A percentile compares a stretch with the other conserved stretches of the same genome.
Evolutionary conservation across 2,797 vertebrate genomes (phyloP).

Genomic region (Hafferia zeledoni): DNA sequence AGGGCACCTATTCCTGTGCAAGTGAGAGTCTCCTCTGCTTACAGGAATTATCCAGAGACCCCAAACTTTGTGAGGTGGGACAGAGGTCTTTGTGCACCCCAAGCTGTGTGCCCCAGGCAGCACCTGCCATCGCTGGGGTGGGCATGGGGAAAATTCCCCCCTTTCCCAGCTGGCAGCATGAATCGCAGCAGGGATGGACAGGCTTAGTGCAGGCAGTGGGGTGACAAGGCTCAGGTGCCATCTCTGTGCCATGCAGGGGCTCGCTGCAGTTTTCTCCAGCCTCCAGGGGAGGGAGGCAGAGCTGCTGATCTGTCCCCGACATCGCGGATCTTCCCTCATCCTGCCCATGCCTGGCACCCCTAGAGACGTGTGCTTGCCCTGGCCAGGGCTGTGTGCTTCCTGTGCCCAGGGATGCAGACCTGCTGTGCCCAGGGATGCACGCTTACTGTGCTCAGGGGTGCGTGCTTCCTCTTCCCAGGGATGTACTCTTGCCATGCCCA

Average conservation of each 20-base stretch:
- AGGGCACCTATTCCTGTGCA: neutral
- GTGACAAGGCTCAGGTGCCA: neutral
- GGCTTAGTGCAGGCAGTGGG: neutral
- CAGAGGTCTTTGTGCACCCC: neutral
- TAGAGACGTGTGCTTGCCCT: too few relatives aligned
- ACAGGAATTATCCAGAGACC: neutral
- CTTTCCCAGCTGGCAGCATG: fast-evolving
- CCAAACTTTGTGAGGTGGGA: neutral
- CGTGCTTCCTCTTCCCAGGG: neutral
- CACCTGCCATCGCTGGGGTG: fast-evolving
- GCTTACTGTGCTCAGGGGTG: neutral
- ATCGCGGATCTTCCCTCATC: neutral
- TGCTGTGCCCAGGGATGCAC: neutral
- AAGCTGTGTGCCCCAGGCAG: fast-evolving
- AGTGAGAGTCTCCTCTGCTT: neutral
- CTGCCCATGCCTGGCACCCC: fast-evolving
- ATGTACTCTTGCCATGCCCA: neutral
- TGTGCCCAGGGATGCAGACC: neutral
- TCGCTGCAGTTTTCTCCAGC: constrained; percentile 41
- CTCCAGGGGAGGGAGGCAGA: constrained; percentile 67
- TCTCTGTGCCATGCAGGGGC: neutral
- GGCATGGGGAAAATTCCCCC: neutral
- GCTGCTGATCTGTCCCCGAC: neutral
- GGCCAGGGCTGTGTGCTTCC: neutral
- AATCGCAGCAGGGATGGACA: neutral